These are phyloP conservation scores for Ctenomys sociabilis DNA, from an alignment of 2,113 vertebrate genomes.

Conservation along the genomic window DNA sequence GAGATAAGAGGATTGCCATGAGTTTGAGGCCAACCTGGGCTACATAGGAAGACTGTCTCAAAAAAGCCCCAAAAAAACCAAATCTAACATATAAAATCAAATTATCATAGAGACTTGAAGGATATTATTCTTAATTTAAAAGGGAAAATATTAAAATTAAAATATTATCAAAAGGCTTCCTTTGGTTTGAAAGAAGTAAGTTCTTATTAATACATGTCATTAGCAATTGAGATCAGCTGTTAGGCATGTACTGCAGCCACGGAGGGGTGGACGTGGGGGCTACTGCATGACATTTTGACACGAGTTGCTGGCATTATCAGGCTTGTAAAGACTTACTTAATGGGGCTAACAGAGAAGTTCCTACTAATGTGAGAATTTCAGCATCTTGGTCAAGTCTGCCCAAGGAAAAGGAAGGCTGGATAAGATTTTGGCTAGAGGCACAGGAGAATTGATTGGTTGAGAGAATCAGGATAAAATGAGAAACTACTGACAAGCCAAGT, in stretches of 20 bases:
- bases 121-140: conserved; percentile 5
- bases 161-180: not conserved
- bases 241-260: not conserved
- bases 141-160: not conserved
- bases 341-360: not conserved
- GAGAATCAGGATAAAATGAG: not conserved
- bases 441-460: not conserved
- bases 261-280: not conserved
- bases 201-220: not conserved
- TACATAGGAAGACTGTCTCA: not conserved
- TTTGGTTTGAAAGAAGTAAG: not conserved
- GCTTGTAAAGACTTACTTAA: not conserved
- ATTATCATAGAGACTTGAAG: conserved; percentile 10
- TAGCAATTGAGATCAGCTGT: not conserved
- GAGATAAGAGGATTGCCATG: not conserved
- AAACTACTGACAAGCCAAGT: not conserved
- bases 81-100: conserved; percentile 28
- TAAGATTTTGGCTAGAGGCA: not conserved
- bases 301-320: not conserved
- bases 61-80: not conserved
- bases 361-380: conserved; percentile 3
- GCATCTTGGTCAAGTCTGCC: not conserved
- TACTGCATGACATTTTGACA: not conserved
- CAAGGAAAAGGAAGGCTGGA: not conserved
- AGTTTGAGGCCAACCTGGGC: not conserved